Conservation (phyloP, 2,888 invertebrate genomes). For the Caenorhabditis angaria region DNA sequence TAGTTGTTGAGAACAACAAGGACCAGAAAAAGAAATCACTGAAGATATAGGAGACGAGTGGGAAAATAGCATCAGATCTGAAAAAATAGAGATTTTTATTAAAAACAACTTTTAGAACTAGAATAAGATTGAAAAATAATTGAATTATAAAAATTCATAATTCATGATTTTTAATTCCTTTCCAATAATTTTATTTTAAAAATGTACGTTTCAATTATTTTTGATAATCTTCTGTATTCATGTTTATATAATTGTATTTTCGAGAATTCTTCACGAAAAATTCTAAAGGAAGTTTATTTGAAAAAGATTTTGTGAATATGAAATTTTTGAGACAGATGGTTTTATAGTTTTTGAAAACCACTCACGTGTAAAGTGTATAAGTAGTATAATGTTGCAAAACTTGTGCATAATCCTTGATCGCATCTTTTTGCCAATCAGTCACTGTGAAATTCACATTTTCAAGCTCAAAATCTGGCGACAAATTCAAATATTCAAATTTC, state of each 20-base stretch:
- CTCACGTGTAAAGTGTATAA: slow-evolving; percentile 47
- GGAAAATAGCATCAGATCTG: slow-evolving; percentile 31
- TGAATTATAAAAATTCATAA: no score
- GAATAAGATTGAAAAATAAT: no score
- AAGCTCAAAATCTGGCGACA: background rate
- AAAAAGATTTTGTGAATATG: no score
- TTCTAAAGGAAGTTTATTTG: no score
- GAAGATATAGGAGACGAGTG: slow-evolving; percentile 33
- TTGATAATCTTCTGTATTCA: no score
- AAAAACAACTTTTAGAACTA: no score
- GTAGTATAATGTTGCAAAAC: slow-evolving; percentile 47
- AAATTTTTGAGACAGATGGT: background rate
- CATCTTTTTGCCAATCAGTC: slow-evolving; percentile 39
- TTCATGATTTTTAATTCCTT: no score
- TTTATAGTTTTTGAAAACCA: background rate
- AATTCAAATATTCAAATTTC: background rate
- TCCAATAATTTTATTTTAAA: no score
- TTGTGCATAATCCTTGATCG: slow-evolving; percentile 33
- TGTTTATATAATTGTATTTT: no score
- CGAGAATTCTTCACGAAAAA: no score
- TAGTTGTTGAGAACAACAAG: slow-evolving; percentile 38
- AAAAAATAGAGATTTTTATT: slow-evolving; percentile 5
- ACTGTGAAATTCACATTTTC: slow-evolving; percentile 23
- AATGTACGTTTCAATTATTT: no score
- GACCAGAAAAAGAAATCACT: slow-evolving; percentile 49